Percentiles rank a stretch among this genome's conserved stretches.
Conservation (phyloP, 53 echinoderm and acorn worm genomes). For the Antedon mediterranea region DNA sequence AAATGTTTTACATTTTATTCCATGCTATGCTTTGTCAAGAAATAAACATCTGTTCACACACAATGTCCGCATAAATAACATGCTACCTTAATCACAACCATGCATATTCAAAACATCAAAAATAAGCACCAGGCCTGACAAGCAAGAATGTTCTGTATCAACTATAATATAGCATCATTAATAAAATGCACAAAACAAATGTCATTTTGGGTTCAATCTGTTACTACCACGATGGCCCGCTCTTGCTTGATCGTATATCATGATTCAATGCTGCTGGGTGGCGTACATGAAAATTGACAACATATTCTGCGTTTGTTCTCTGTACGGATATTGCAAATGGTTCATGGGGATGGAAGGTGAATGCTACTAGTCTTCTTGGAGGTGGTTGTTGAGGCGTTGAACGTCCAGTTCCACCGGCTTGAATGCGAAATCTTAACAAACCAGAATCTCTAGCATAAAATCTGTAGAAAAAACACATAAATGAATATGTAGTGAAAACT, state of each 20-base stretch:
- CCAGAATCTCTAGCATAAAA: constrained; percentile 93
- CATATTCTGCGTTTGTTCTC: constrained; percentile 92
- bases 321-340: constrained; percentile 99
- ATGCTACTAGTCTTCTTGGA: constrained; percentile 69
- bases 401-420: constrained; percentile 69
- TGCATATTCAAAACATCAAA: too few species aligned
- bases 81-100: too few species aligned
- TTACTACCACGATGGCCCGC: not conserved
- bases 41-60: too few species aligned
- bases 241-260: not conserved
- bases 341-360: constrained; percentile 96
- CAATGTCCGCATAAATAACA: too few species aligned
- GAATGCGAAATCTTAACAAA: constrained; percentile 87
- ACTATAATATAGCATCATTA: too few species aligned
- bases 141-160: too few species aligned
- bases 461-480: constrained; percentile 14
- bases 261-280: constrained; percentile 30
- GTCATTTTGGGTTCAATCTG: too few species aligned
- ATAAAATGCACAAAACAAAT: too few species aligned
- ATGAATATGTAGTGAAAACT: not conserved
- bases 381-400: constrained; percentile 47
- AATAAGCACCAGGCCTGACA: too few species aligned
- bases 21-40: too few species aligned
- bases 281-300: constrained; percentile 90
- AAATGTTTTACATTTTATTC: too few species aligned